Evolutionary conservation across 2,797 vertebrate species (phyloP).

Genomic region (Streptopelia turtur): DNA sequence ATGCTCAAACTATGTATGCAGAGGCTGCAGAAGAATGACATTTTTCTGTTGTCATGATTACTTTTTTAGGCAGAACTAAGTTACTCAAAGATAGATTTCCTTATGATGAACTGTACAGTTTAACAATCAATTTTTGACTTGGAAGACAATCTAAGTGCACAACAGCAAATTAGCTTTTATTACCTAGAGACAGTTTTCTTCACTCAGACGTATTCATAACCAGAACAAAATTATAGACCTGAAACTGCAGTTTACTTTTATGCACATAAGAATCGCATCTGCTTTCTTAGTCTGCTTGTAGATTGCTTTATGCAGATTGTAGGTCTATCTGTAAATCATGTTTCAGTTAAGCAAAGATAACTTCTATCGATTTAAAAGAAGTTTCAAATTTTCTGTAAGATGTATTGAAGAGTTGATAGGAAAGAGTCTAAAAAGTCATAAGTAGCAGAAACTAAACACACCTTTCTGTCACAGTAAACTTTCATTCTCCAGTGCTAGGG

Average conservation of each 20-base stretch:
- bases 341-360: neutral
- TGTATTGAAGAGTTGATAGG: neutral
- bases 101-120: neutral
- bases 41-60: neutral
- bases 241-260: neutral
- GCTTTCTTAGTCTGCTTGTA: neutral
- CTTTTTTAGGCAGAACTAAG: neutral
- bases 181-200: neutral
- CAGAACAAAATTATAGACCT: neutral
- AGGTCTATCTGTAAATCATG: neutral
- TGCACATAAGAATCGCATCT: neutral
- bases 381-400: neutral
- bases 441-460: neutral
- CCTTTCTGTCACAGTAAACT: neutral
- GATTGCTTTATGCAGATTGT: neutral
- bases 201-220: neutral
- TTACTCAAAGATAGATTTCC: neutral
- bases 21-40: neutral
- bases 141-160: neutral
- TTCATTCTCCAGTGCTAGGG: neutral
- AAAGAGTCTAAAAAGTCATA: neutral
- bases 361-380: neutral
- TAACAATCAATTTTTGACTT: neutral
- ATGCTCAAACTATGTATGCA: neutral
- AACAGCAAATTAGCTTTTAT: neutral